Base-by-base conservation (phyloP, 2,113 vertebrate species). In the Opisthocomus hoazin region DNA sequence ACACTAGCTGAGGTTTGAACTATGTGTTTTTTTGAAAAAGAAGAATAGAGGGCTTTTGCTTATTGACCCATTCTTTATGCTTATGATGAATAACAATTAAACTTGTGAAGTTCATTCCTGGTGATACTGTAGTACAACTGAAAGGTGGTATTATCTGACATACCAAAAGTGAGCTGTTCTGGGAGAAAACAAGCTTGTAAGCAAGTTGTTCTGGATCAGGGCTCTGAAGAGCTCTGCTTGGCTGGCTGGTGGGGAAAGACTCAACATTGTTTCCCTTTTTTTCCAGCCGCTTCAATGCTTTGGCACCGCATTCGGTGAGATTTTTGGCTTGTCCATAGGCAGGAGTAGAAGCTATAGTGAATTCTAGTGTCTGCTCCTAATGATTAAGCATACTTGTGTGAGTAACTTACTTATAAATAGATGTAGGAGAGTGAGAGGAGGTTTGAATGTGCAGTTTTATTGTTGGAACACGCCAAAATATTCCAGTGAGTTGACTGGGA, bases 401-500 rank as follows among this genome's bases (percentile, higher is more conserved):
- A 73, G 69, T 94, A 90, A 63, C 53, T 89, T 71, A 90, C 34
- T 91, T 70, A 83, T 90, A 96, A 97, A 94, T 87, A 96, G 90
- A 87, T 41, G 45, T 41, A 76, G 88, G 76, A 45, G 92, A 90
- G 66, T 30, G 51, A 89, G 79, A 93, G 84, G 89, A 75, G 80
- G 85, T 78, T 80, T 92, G 65, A 91, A 96, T 91, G 92, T 96
- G 89, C 64, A 51, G 70, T 76, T 27, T 57, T 95, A 84, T 94
- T 97, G 90, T 93, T 94, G 96, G 91, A 93, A 84, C 69, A 51
- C 58, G 34, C 57, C 58, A 69, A 95, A 94, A 85, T 95, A 95
- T 97, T 97, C 94, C 95, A 75, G 95, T 94, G 94, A 95, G 89
- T 90, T 96, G 94, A 97, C 94, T 80, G 95, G 88, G 93, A 97